A percentile compares a stretch with the other conserved stretches of the same genome.
phyloP scores from a whole-genome alignment of 2,888 invertebrate species.

The Eubasilissa splendida region DNA sequence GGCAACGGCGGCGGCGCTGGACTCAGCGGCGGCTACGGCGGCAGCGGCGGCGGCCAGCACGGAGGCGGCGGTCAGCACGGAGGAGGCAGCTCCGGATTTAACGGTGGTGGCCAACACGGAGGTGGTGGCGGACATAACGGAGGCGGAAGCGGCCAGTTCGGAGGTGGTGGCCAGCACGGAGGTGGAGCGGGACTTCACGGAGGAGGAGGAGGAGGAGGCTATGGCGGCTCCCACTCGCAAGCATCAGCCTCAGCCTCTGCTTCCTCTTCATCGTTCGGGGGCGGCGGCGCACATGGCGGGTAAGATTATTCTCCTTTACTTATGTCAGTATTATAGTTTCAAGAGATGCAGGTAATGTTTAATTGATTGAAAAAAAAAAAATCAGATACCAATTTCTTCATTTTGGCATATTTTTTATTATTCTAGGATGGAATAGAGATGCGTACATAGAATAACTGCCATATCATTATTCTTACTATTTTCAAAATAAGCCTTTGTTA shows the following conservation, averaged over 20 bases:
- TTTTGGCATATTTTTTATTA: too few relatives aligned
- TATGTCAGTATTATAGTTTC: too few relatives aligned
- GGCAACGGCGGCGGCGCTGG: constrained; percentile 58
- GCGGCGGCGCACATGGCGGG: constrained; percentile 53
- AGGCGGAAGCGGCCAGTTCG: constrained; percentile 53
- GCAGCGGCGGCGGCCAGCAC: constrained; percentile 59
- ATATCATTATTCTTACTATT: too few relatives aligned
- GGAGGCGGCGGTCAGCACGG: constrained; percentile 58
- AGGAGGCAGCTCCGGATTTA: constrained; percentile 58
- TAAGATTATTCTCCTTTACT: background rate
- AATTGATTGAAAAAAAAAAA: too few relatives aligned
- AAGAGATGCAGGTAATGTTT: too few relatives aligned
- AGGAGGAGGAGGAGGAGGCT: constrained; percentile 58
- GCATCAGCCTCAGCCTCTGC: constrained; percentile 52
- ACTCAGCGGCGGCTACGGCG: constrained; percentile 63
- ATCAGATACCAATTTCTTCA: too few relatives aligned
- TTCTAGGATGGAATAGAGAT: too few relatives aligned
- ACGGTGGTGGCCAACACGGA: constrained; percentile 61
- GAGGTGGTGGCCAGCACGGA: constrained; percentile 61
- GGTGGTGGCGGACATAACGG: constrained; percentile 59
- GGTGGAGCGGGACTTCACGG: constrained; percentile 61
- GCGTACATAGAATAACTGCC: too few relatives aligned
- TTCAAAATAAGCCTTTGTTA: too few relatives aligned
- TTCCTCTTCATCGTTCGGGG: constrained; percentile 54
- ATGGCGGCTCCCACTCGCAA: constrained; percentile 59